phyloP scores from a whole-genome alignment of 2,888 invertebrate species.

The Subacronicta megacephala region DNA sequence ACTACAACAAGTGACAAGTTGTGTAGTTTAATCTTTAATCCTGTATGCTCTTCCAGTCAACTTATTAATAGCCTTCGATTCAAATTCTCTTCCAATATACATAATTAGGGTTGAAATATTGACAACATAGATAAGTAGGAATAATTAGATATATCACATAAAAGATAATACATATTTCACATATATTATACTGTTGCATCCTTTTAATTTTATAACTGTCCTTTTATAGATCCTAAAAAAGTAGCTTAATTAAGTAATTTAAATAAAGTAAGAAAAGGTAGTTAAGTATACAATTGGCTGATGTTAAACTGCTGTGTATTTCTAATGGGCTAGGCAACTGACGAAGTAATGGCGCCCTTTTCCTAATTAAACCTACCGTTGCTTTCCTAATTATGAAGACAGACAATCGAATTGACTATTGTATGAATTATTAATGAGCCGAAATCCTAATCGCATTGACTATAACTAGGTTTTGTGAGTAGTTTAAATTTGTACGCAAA shows the following conservation, averaged over 20 bases:
- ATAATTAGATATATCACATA: slow-evolving; percentile 6
- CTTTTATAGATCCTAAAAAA: too few relatives aligned
- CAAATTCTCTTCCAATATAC: not conserved
- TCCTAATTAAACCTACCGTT: too few relatives aligned
- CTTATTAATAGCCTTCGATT: not conserved
- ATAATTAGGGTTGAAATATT: not conserved
- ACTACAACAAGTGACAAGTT: not conserved
- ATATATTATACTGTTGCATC: slow-evolving; percentile 12
- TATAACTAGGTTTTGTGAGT: too few relatives aligned
- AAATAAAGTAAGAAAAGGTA: not conserved
- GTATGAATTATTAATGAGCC: too few relatives aligned
- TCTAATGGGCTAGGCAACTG: too few relatives aligned
- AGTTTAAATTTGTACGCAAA: too few relatives aligned
- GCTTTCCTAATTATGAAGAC: not conserved
- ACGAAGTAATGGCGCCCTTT: too few relatives aligned
- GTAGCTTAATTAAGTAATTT: slow-evolving; percentile 10
- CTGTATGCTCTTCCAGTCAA: slow-evolving; percentile 7
- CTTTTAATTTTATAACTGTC: slow-evolving; percentile 9
- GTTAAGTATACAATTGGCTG: not conserved
- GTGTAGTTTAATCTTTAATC: slow-evolving; percentile 1
- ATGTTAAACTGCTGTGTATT: too few relatives aligned
- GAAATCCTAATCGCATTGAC: too few relatives aligned
- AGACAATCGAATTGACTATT: slow-evolving; percentile 9
- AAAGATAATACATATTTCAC: slow-evolving; percentile 5
- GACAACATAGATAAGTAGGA: slow-evolving; percentile 10